Conservation (phyloP, 2,797 vertebrate genomes). For the Uromys caudimaculatus region DNA sequence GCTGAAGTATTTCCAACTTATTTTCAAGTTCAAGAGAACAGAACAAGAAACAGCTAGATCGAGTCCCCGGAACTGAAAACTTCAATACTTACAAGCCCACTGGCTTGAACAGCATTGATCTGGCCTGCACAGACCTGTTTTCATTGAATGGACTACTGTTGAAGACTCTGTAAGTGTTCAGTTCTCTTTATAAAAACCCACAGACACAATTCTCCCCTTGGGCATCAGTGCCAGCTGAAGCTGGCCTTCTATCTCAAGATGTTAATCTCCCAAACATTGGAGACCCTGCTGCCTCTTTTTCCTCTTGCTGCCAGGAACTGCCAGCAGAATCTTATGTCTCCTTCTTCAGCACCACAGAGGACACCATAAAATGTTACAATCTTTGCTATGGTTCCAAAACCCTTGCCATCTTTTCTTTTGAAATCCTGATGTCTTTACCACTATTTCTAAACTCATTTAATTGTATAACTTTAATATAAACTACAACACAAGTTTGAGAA, state of each 20-base stretch:
- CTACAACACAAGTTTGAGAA: constrained; percentile 40
- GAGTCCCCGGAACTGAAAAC: constrained; percentile 29
- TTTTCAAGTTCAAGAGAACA: constrained; percentile 12
- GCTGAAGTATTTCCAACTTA: constrained; percentile 15
- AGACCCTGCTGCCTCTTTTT: constrained; percentile 16
- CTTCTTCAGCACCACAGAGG: neutral
- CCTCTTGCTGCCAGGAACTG: neutral
- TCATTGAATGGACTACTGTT: neutral
- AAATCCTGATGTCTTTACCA: neutral
- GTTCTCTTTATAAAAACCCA: neutral
- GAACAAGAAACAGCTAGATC: neutral
- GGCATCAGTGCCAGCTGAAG: neutral
- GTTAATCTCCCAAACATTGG: neutral
- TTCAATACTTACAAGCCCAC: constrained; percentile 36
- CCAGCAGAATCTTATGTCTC: neutral
- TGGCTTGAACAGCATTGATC: neutral
- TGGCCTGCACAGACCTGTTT: neutral
- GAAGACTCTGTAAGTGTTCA: neutral
- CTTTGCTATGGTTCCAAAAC: neutral
- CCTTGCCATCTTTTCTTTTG: neutral
- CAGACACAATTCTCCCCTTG: neutral
- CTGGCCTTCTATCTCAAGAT: constrained; percentile 3
- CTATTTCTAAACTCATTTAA: neutral
- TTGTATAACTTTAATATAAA: constrained; percentile 17
- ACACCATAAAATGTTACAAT: neutral